These are phyloP conservation scores for Anisognathus igniventris DNA, from an alignment of 2,797 vertebrate genomes.

Conservation along the genomic window DNA sequence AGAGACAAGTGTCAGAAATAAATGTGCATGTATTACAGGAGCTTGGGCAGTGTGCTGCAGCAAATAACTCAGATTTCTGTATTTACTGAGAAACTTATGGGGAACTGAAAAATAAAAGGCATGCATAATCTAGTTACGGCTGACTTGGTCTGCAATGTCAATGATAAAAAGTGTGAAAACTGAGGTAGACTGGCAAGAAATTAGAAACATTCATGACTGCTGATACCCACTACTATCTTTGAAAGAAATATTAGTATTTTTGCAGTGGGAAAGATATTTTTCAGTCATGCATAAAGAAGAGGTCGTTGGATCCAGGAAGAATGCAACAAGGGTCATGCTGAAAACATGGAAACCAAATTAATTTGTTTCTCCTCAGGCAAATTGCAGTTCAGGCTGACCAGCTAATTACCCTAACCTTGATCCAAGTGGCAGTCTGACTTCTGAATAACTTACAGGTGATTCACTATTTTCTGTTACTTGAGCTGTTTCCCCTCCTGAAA, in stretches of 20 bases:
- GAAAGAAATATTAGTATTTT: slow-evolving; percentile 34
- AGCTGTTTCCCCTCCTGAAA: slow-evolving; percentile 57
- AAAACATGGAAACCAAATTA: slow-evolving; percentile 64
- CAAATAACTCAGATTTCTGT: slow-evolving; percentile 33
- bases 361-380: slow-evolving; percentile 73
- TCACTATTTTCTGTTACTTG: slow-evolving; percentile 3
- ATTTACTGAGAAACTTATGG: slow-evolving; percentile 52
- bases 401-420: slow-evolving; percentile 72
- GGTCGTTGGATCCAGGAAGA: slow-evolving; percentile 17
- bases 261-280: slow-evolving; percentile 38
- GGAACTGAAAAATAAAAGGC: slow-evolving; percentile 44
- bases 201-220: slow-evolving; percentile 17
- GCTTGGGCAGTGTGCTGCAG: background rate
- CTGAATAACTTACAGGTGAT: slow-evolving; percentile 74
- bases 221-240: slow-evolving; percentile 18
- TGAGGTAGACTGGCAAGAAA: slow-evolving; percentile 26
- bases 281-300: background rate
- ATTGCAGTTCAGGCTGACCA: slow-evolving; percentile 56
- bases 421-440: slow-evolving; percentile 26
- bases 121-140: slow-evolving; percentile 37
- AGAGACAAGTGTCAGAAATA: background rate
- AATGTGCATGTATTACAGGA: background rate
- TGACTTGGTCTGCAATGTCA: slow-evolving; percentile 39
- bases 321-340: slow-evolving; percentile 3
- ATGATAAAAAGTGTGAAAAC: background rate